Percentiles rank a stretch among this genome's conserved stretches.
Evolutionary conservation across 2,797 vertebrate species (phyloP).

Genomic region (Neosilurus hyrtlii): DNA sequence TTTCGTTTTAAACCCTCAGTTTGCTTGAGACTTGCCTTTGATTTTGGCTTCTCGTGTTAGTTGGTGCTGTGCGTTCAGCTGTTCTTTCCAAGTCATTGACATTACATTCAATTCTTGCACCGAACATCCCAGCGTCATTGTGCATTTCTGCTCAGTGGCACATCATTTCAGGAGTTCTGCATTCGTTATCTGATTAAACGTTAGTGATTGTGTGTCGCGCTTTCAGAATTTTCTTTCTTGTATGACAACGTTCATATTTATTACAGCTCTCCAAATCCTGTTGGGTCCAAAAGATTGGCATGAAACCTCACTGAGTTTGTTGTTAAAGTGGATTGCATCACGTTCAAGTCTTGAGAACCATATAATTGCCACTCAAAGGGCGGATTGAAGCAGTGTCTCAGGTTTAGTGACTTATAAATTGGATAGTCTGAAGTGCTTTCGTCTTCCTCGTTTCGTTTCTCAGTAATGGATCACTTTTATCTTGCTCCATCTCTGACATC

Average conservation of each 20-base stretch:
- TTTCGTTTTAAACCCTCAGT: constrained; percentile 4
- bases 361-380: constrained; percentile 29
- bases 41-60: constrained; percentile 20
- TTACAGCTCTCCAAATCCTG: constrained; percentile 43
- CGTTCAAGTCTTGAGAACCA: not conserved
- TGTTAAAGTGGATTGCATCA: constrained; percentile 28
- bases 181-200: not conserved
- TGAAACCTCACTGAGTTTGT: constrained; percentile 20
- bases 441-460: constrained; percentile 8
- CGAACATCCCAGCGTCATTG: constrained; percentile 17
- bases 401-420: constrained; percentile 32
- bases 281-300: constrained; percentile 21
- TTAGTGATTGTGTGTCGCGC: not conserved
- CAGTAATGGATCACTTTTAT: constrained; percentile 36
- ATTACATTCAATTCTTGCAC: not conserved
- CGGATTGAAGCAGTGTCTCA: constrained; percentile 25
- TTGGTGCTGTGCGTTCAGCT: constrained; percentile 29
- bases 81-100: constrained; percentile 18
- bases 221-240: constrained; percentile 46
- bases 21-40: not conserved
- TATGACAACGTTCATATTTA: constrained; percentile 46
- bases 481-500: constrained; percentile 3
- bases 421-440: constrained; percentile 21
- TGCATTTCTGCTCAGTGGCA: not conserved
- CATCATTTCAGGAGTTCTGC: constrained; percentile 22